Percentiles rank a stretch among this genome's conserved stretches.
Evolutionary conservation across 2,797 vertebrate species (phyloP).

Genomic region (Mormyrops attenuatus): DNA sequence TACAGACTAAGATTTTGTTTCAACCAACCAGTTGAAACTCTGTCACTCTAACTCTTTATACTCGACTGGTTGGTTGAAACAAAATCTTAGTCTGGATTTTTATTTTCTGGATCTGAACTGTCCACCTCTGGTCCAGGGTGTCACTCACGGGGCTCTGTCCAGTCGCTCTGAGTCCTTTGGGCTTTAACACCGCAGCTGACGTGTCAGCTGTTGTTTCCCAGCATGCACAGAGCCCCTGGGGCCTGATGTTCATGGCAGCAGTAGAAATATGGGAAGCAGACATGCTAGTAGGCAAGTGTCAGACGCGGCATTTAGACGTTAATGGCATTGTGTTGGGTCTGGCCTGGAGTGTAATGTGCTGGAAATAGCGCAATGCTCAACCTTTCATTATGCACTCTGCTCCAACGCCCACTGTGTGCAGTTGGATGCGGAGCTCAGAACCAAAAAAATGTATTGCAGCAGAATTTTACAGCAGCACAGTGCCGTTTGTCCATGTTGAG

Average conservation of each 20-base stretch:
- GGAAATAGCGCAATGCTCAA: neutral
- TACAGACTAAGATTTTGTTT: neutral
- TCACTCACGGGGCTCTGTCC: neutral
- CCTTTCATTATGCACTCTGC: neutral
- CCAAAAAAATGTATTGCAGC: no score
- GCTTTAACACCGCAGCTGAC: neutral
- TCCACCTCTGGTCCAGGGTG: neutral
- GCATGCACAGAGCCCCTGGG: neutral
- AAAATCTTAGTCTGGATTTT: neutral
- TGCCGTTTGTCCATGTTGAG: neutral
- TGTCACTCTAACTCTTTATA: neutral
- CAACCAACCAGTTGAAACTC: neutral
- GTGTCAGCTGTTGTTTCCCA: neutral
- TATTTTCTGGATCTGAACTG: neutral
- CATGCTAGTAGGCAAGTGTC: neutral
- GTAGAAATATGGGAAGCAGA: neutral
- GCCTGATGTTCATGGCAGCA: neutral
- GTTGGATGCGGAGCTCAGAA: neutral
- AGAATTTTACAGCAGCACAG: neutral
- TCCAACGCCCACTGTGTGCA: neutral
- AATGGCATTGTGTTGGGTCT: slow-evolving; percentile 5
- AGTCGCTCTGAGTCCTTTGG: neutral
- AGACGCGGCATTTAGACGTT: neutral
- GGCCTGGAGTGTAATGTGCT: neutral
- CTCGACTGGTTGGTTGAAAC: neutral